Conservation (phyloP, 92 coral and sea anemone genomes). For the Parazoanthus atlanticus region DNA sequence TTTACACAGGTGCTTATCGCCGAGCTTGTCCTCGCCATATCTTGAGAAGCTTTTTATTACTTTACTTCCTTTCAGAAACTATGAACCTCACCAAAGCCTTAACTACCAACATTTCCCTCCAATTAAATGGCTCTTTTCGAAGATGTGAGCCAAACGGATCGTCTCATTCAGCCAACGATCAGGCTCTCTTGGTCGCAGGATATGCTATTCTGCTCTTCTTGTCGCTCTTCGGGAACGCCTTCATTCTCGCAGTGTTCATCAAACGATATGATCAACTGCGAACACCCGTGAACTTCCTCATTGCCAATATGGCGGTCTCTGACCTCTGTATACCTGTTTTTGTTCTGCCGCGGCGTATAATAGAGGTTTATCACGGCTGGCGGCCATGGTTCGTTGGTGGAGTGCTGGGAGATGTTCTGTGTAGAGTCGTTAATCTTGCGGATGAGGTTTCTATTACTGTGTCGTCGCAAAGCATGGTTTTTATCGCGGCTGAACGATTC, state of each 20-base stretch:
- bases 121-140: background rate
- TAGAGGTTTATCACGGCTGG: background rate
- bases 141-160: background rate
- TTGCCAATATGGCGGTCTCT: constrained; percentile 1
- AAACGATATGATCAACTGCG: background rate
- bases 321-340: background rate
- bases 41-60: no score
- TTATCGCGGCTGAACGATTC: constrained; percentile 1
- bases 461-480: constrained; percentile 6
- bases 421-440: background rate
- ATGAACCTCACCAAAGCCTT: background rate
- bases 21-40: no score
- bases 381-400: background rate
- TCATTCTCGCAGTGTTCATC: background rate
- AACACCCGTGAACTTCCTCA: background rate
- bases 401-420: background rate
- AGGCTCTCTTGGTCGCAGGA: background rate
- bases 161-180: background rate
- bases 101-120: background rate
- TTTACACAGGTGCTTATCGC: no score
- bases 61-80: background rate
- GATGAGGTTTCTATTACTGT: background rate
- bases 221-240: background rate
- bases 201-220: background rate
- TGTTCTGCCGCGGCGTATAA: background rate